Conservation (phyloP, 2,888 invertebrate species). For the Dasypogon diadema region DNA sequence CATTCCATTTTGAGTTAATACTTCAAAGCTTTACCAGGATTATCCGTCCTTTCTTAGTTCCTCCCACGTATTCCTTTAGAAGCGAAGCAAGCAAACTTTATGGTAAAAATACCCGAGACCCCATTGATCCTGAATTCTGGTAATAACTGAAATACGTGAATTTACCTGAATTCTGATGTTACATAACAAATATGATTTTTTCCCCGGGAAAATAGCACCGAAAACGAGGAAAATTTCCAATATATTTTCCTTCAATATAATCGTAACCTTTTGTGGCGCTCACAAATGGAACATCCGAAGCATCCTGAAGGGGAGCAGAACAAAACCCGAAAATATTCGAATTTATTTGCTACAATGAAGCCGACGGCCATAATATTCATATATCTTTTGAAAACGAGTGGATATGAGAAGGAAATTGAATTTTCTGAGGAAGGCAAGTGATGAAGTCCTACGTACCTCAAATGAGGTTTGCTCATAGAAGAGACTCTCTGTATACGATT, state of each 20-base stretch:
- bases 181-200: background rate
- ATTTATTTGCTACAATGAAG: constrained; percentile 38
- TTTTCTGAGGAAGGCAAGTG: constrained; percentile 39
- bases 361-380: constrained; percentile 41
- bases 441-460: constrained; percentile 35
- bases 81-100: too few relatives aligned
- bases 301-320: background rate
- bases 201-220: background rate
- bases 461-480: constrained; percentile 20
- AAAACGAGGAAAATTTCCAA: background rate
- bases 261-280: background rate
- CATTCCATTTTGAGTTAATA: too few relatives aligned
- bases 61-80: too few relatives aligned
- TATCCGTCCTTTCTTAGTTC: too few relatives aligned
- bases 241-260: background rate
- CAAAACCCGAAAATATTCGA: constrained; percentile 41
- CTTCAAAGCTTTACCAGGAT: too few relatives aligned
- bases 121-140: too few relatives aligned
- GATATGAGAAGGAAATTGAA: constrained; percentile 42
- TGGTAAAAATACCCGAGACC: too few relatives aligned
- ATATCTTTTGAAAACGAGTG: constrained; percentile 22
- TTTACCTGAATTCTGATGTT: background rate
- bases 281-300: constrained; percentile 16
- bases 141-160: background rate
- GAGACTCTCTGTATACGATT: constrained; percentile 36